Percentiles rank a stretch among this genome's conserved stretches.
Evolutionary conservation across 2,888 invertebrate species (phyloP).

Genomic region (Coremacera marginata): DNA sequence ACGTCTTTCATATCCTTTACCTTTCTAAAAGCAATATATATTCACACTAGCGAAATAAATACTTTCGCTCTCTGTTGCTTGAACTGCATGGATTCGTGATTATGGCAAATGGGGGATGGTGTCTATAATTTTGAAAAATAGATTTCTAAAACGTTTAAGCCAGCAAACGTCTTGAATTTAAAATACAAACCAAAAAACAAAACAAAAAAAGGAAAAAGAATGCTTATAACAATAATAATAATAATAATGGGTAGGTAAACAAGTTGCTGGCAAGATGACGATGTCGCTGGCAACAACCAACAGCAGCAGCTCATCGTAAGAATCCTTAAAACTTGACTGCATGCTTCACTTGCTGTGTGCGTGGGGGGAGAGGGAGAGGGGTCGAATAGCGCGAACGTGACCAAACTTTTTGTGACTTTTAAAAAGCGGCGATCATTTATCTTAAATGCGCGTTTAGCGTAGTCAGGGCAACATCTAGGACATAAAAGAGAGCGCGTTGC

Average conservation of each 20-base stretch:
- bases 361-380: not conserved
- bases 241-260: slow-evolving; percentile 44
- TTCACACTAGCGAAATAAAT: not conserved
- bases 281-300: slow-evolving; percentile 5
- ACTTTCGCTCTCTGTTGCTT: not conserved
- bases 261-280: not conserved
- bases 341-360: not conserved
- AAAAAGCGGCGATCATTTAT: slow-evolving; percentile 63
- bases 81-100: not conserved
- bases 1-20: not conserved
- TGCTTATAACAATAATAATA: slow-evolving; percentile 15
- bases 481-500: slow-evolving; percentile 6
- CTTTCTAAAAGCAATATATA: not conserved
- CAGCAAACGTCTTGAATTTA: slow-evolving; percentile 63
- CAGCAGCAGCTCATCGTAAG: not conserved
- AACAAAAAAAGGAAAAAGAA: slow-evolving; percentile 19
- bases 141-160: slow-evolving; percentile 69
- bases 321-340: not conserved
- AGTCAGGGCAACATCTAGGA: slow-evolving; percentile 3
- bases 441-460: slow-evolving; percentile 58
- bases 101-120: not conserved
- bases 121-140: slow-evolving; percentile 59
- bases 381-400: slow-evolving; percentile 65
- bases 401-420: slow-evolving; percentile 65
- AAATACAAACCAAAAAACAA: slow-evolving; percentile 44